Evolutionary conservation across 2,113 vertebrate species (phyloP).

Genomic region (Noturus placidus): DNA sequence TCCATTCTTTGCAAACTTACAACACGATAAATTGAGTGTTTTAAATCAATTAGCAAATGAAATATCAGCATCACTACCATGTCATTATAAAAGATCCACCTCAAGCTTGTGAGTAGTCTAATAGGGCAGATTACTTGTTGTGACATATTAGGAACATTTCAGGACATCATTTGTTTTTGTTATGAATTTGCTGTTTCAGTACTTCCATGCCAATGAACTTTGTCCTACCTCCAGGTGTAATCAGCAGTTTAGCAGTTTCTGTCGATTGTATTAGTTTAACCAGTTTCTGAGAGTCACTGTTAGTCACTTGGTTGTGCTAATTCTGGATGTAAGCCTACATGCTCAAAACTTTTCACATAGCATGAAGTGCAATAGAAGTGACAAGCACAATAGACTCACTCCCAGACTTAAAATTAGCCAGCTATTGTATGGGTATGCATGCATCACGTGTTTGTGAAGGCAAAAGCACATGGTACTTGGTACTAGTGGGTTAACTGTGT

Average conservation of each 20-base stretch:
- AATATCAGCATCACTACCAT: neutral
- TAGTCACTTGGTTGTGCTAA: slow-evolving; percentile 73
- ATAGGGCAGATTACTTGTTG: neutral
- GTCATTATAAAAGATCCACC: neutral
- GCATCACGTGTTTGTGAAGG: slow-evolving; percentile 41
- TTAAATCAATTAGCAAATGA: no score
- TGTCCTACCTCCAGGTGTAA: slow-evolving; percentile 78
- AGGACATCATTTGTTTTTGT: neutral
- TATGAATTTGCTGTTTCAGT: neutral
- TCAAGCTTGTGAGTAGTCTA: neutral
- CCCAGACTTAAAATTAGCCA: slow-evolving; percentile 74
- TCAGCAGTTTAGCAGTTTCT: slow-evolving; percentile 64
- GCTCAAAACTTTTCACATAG: slow-evolving; percentile 81
- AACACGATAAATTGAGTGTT: neutral
- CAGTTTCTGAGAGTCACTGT: slow-evolving; percentile 62
- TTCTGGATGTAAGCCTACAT: slow-evolving; percentile 66
- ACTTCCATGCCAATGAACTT: slow-evolving; percentile 19
- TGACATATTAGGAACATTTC: neutral
- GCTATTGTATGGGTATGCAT: slow-evolving; percentile 47
- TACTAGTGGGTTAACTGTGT: slow-evolving; percentile 33
- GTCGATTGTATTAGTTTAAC: slow-evolving; percentile 65
- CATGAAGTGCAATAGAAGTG: slow-evolving; percentile 77
- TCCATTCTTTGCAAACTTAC: neutral
- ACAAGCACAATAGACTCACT: slow-evolving; percentile 75
- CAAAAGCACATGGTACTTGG: neutral